Evolutionary conservation across 2,888 invertebrate genomes (phyloP), one percentile per base, ranked within the genome.

Genomic region (Ichneumoninae sp.): DNA sequence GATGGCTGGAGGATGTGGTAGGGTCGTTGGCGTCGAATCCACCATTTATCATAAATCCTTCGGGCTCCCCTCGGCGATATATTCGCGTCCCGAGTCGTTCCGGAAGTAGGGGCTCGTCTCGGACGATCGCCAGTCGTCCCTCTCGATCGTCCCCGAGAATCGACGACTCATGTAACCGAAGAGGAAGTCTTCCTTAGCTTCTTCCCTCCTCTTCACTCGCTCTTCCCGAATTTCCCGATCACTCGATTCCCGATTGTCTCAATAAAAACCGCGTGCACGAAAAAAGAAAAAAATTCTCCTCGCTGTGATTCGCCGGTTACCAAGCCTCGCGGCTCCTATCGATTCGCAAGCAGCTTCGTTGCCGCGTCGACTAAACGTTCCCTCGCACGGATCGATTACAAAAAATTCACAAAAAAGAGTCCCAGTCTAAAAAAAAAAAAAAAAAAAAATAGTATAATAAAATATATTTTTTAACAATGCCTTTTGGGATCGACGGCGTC

Each of bases 1-100:
- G 65, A 82, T 86, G 82, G 83, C 69, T 74, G 77, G 70, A 75
- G 77, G 83, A 83, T 86, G 77, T 78, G 75, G 40, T 74, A 86
- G 84, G 86, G 84, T 84, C 83, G 82, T 81, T 70, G 80, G 70
- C 77, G 77, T 70, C 52, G 69, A 71, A 82, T 82, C 80, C 74
- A 83, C 77, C 80, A 83, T 83, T 86, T 60, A 80, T 79, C 47
- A 44, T 26, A 30, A 36, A 66, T 69, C 68, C 26, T n/a, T 40
- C 16, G 10, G 65, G 54, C 36, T 66, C 36, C 33, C 19, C 6
- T 26, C 30, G 30, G 44, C 44, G 26, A 44, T 44, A 10, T 63
- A n/a, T 74, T 19, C n/a, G 60, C n/a, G 5, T n/a, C 44, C 19
- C 50, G 26, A 30, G 22, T 60, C 44, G 73, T 73, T 22, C 40